Evolutionary conservation across 1,140 invertebrate species (phyloP).

Genomic region (Drosophila subpulchrella): DNA sequence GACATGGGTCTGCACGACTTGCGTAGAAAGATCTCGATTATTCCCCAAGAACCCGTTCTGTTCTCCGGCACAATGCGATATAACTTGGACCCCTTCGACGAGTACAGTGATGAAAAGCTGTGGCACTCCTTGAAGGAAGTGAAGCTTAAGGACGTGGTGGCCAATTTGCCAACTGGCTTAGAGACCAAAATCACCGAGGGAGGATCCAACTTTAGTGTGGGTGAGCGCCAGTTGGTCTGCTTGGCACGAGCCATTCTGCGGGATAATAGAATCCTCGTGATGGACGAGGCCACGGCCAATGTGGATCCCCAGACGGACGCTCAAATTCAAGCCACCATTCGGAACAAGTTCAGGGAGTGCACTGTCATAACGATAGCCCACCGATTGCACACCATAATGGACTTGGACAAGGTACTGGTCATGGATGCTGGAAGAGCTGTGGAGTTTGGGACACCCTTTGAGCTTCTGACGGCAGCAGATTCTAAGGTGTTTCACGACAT

Average conservation of each 20-base stretch:
- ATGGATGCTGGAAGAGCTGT: slow-evolving; percentile 87
- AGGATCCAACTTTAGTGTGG: slow-evolving; percentile 92
- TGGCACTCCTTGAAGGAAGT: slow-evolving; percentile 92
- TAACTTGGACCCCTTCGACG: slow-evolving; percentile 85
- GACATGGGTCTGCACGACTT: slow-evolving; percentile 88
- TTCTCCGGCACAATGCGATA: slow-evolving; percentile 92
- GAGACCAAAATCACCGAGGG: slow-evolving; percentile 90
- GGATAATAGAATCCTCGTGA: slow-evolving; percentile 90
- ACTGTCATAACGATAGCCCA: slow-evolving; percentile 95
- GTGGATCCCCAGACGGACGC: slow-evolving; percentile 90
- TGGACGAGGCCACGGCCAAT: slow-evolving; percentile 91
- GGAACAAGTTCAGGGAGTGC: slow-evolving; percentile 89
- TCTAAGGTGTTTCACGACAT: slow-evolving; percentile 86
- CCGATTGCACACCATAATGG: slow-evolving; percentile 91
- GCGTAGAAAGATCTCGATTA: slow-evolving; percentile 93
- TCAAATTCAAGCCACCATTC: slow-evolving; percentile 89
- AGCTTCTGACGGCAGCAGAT: slow-evolving; percentile 85
- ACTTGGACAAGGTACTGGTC: slow-evolving; percentile 87
- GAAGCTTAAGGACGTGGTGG: slow-evolving; percentile 90
- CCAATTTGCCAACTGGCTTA: slow-evolving; percentile 88
- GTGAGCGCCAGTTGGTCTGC: slow-evolving; percentile 92
- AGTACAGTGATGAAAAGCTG: slow-evolving; percentile 89
- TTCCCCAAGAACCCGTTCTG: slow-evolving; percentile 95
- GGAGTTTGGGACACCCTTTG: slow-evolving; percentile 88
- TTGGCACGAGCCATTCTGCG: slow-evolving; percentile 91